A percentile compares a stretch with the other conserved stretches of the same genome.
These are phyloP conservation scores for Hipposideros larvatus DNA, from an alignment of 2,797 vertebrate genomes.

Conservation along the genomic window DNA sequence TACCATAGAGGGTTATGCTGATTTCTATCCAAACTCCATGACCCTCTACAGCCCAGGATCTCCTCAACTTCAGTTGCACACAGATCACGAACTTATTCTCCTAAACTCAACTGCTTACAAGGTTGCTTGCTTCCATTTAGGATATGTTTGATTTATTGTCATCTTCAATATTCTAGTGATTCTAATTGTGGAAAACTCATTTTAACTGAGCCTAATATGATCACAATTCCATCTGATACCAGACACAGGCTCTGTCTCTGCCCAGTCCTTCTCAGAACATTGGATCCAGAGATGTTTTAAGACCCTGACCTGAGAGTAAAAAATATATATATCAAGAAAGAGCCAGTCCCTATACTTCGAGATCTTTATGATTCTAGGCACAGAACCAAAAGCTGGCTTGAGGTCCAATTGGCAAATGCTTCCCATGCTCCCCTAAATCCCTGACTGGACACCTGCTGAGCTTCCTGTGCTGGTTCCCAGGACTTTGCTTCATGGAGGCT, in stretches of 20 bases:
- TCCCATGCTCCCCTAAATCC: background rate
- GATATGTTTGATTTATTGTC: slow-evolving; percentile 23
- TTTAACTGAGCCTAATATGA: slow-evolving; percentile 23
- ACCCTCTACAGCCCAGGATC: background rate
- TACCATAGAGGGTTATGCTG: background rate
- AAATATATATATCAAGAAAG: background rate
- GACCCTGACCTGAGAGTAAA: background rate
- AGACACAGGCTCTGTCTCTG: background rate
- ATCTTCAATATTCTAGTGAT: background rate
- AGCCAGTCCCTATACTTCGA: background rate
- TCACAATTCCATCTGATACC: slow-evolving; percentile 23
- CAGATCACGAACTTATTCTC: background rate
- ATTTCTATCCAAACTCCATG: slow-evolving; percentile 17
- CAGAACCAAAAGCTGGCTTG: background rate
- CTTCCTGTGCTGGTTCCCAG: background rate
- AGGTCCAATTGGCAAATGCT: background rate
- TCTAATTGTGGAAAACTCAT: slow-evolving; percentile 11
- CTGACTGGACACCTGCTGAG: background rate
- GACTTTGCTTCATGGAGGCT: background rate
- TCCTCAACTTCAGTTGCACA: slow-evolving; percentile 6
- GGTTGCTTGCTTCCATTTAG: background rate
- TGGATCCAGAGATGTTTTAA: background rate
- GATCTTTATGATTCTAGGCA: slow-evolving; percentile 1
- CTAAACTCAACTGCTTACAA: slow-evolving; percentile 36
- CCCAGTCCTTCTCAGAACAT: background rate